Evolutionary conservation across 2,113 vertebrate species (phyloP), one percentile per base, ranked within the genome.

Genomic region (Myanophis thanlyinensis): DNA sequence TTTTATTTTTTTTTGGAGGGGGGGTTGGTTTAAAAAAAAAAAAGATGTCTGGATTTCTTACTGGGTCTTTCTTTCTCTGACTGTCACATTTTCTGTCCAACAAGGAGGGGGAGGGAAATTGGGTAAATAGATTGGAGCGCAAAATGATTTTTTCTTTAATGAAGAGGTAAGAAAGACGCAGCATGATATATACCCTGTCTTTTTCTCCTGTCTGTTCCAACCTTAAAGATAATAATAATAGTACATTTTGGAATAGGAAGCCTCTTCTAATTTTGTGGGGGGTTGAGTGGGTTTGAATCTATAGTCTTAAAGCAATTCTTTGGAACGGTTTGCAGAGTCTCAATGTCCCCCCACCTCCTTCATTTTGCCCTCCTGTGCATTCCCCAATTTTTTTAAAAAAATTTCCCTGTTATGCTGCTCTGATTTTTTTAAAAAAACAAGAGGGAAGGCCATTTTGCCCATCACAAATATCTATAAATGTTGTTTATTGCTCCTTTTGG

Each of bases 231-330:
- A n/a, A 12, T 13, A 13, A 62, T 12, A 62, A 30, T 62, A 12
- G 10, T 1, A n/a, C 27, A 13, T 27, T 67, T n/a, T n/a, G 30
- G 12, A 62, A 27, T 1, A 67, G 30, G 30, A 67, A 15, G 4
- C 4, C 3, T 0, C 4, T 4, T 15, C 12, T 15, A 67, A 15
- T 67, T 67, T 0, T 18, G 11, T 5, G 13, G 3, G 3, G 25
- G 56, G 25, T 1, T 0, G 2, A n/a, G n/a, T n/a, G n/a, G n/a
- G n/a, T n/a, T 4, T 13, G 15, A 7, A 35, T 20, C 15, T 73
- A 56, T 6, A 73, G 15, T 73, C 13, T 73, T 73, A 20, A 18
- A 73, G 67, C n/a, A 73, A 73, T 18, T 35, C 67, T 5, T 73
- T 35, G 35, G n/a, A 73, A 73, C 0, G 1, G 5, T 35, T 80